Evolutionary conservation across 1,140 invertebrate species (phyloP), one percentile per base, ranked within the genome.

Genomic region (Calliphora vicina): DNA sequence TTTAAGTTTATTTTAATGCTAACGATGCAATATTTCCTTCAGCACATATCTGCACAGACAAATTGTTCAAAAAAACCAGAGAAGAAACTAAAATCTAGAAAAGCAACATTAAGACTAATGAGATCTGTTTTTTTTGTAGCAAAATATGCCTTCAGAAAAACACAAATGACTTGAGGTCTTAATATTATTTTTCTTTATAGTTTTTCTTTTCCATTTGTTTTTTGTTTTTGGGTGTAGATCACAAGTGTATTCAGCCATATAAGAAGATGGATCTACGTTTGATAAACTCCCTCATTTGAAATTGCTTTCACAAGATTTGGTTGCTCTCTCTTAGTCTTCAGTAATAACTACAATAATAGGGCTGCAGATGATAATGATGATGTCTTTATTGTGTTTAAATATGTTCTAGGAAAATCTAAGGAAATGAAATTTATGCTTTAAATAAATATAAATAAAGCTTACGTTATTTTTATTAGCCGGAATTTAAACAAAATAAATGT

Each of bases 11-110:
- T 42, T 78, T 78, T 23, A 43, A 25, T 78, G 74, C 74, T 78
- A 78, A 78, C 74, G 74, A 78, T 45, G 74, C 74, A 78, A 78
- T 78, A 78, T 78, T 78, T 78, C 74, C 74, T 78, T 78, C 74
- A 78, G 74, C 74, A 78, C 35, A 43, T 78, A 25, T 4, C 9
- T 25, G 23, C 6, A 67, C 20, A 57, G 15, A 35, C 1, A 35
- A 35, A 35, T 35, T 35, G 1, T 35, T 35, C 35, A 67, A 67
- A 23, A 61, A 67, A 67, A 67, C 20, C 9, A 67, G 2, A 67
- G n/a, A 67, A 67, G 12, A 67, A 23, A n/a, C n/a, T n/a, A 23
- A 61, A 67, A 67, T 25, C 20, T 10, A 67, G 2, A 67, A 6
- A 67, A 67, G 12, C 23, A 23, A 67, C 61, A 23, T 67, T 25